These are phyloP conservation scores for Metallyticus violacea DNA, from an alignment of 2,888 invertebrate species.

Conservation along the genomic window DNA sequence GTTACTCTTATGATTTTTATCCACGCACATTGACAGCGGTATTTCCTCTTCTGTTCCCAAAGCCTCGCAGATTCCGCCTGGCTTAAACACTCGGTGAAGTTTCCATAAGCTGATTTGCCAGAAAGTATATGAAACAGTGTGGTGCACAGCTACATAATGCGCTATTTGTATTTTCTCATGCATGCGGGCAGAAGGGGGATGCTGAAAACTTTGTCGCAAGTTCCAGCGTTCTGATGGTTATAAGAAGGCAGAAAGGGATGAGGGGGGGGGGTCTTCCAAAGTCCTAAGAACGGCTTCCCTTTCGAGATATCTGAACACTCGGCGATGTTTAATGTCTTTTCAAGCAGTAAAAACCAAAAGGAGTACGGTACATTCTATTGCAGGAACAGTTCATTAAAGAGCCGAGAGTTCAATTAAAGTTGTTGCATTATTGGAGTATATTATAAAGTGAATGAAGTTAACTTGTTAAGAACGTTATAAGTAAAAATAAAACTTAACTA, in stretches of 20 bases:
- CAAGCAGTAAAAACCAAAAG: background rate
- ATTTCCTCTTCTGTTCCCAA: background rate
- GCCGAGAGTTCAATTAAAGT: too few species aligned
- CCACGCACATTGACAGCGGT: background rate
- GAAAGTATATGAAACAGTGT: conserved; percentile 5
- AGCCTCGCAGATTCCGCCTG: background rate
- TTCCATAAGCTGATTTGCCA: conserved; percentile 10
- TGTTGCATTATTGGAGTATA: too few species aligned
- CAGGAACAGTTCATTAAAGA: too few species aligned
- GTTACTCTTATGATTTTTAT: background rate
- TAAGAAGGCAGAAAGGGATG: conserved; percentile 3
- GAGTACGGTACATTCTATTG: too few species aligned
- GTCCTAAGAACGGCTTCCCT: background rate
- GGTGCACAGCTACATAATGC: conserved; percentile 10
- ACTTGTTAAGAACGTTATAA: too few species aligned
- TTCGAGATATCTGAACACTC: background rate
- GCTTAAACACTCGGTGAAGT: conserved; percentile 3
- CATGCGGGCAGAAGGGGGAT: background rate
- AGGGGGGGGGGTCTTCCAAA: background rate
- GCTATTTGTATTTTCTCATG: conserved; percentile 27
- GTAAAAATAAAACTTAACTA: too few species aligned
- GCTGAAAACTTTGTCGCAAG: background rate
- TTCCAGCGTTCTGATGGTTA: background rate
- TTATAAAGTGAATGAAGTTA: too few species aligned
- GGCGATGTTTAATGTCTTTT: background rate